Evolutionary conservation across 2,113 vertebrate species (phyloP).

Genomic region (Seriola quinqueradiata): DNA sequence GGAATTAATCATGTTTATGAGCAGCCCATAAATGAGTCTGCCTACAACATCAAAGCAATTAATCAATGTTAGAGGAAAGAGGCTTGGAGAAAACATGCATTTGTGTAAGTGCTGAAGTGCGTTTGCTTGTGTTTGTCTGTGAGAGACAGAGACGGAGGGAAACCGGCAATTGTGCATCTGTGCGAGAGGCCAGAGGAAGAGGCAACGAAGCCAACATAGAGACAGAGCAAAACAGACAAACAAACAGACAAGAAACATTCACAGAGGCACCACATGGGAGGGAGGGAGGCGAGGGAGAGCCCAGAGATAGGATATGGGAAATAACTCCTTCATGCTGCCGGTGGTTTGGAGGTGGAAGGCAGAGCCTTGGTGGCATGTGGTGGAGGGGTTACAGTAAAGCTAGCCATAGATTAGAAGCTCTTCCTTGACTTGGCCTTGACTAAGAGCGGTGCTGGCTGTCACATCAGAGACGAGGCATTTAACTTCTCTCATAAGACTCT

Average conservation of each 20-base stretch:
- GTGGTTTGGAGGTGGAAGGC: slow-evolving; percentile 59
- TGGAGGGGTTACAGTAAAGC: slow-evolving; percentile 39
- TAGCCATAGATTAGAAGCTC: slow-evolving; percentile 59
- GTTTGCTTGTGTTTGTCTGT: slow-evolving; percentile 43
- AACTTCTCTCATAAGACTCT: slow-evolving; percentile 65
- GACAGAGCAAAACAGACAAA: slow-evolving; percentile 62
- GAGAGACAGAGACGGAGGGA: slow-evolving; percentile 18
- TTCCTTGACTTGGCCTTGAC: slow-evolving; percentile 55
- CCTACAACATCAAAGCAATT: slow-evolving; percentile 42
- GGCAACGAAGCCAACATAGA: slow-evolving; percentile 32
- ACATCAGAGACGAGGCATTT: slow-evolving; percentile 65
- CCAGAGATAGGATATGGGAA: slow-evolving; percentile 51
- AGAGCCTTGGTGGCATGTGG: slow-evolving; percentile 40
- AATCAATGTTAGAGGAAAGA: slow-evolving; percentile 30
- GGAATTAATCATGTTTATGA: slow-evolving; percentile 68
- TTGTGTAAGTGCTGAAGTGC: not conserved
- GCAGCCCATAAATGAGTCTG: slow-evolving; percentile 45
- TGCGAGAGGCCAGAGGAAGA: slow-evolving; percentile 17
- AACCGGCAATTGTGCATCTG: slow-evolving; percentile 19
- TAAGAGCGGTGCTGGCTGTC: slow-evolving; percentile 56
- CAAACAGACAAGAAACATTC: slow-evolving; percentile 48
- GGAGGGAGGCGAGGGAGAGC: slow-evolving; percentile 20
- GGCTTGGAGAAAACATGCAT: slow-evolving; percentile 23
- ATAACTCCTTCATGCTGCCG: slow-evolving; percentile 47
- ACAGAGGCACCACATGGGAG: slow-evolving; percentile 49